These are phyloP conservation scores for Pherbina coryleti DNA, from an alignment of 2,888 invertebrate genomes.

Conservation along the genomic window DNA sequence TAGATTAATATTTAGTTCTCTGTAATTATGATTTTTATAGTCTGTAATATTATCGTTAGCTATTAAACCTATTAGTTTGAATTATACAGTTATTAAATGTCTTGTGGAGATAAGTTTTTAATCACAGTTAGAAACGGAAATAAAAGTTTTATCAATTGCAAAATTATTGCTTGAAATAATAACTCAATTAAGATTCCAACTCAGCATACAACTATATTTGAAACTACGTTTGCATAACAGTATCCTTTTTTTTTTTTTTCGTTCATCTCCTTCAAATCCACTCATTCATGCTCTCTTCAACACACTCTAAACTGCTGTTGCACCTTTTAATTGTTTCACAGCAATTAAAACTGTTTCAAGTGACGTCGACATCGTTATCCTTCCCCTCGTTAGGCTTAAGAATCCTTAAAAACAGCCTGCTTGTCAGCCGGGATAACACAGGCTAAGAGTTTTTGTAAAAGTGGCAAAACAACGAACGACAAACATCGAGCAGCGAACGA, in stretches of 20 bases:
- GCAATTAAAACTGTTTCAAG: slow-evolving; percentile 41
- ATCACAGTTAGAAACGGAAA: no score
- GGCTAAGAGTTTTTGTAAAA: slow-evolving; percentile 36
- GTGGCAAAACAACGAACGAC: slow-evolving; percentile 29
- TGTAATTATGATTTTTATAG: no score
- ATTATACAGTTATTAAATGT: no score
- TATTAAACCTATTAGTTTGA: no score
- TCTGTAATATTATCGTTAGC: no score
- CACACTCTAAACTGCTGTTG: slow-evolving; percentile 25
- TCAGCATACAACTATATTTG: no score
- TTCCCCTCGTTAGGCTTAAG: slow-evolving; percentile 13
- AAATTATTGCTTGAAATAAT: no score
- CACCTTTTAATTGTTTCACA: slow-evolving; percentile 41
- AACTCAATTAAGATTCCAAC: no score
- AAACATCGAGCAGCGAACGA: slow-evolving; percentile 24
- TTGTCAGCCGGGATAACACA: slow-evolving; percentile 28
- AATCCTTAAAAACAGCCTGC: not conserved
- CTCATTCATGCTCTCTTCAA: slow-evolving; percentile 8
- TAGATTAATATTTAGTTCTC: no score
- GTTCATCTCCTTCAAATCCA: not conserved
- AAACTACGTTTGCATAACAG: not conserved
- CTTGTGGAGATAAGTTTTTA: no score
- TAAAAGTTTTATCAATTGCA: no score
- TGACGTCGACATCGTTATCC: slow-evolving; percentile 7
- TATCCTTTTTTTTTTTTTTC: not conserved